Evolutionary conservation across 1,140 invertebrate genomes (phyloP), one percentile per base, ranked within the genome.

Genomic region (Drosophila micromelanica): DNA sequence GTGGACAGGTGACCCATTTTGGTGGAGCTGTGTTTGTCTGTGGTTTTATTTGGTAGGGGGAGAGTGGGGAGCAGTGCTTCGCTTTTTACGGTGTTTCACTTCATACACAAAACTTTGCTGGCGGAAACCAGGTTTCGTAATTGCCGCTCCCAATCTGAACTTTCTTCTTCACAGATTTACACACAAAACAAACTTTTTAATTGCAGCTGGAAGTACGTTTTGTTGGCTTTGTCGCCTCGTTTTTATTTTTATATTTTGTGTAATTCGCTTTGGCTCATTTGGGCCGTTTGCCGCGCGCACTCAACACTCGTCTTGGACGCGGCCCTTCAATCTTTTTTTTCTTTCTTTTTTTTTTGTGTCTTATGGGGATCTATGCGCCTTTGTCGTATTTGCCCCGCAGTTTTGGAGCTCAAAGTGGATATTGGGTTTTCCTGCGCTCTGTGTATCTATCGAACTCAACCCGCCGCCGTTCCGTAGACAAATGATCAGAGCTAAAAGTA

Each of bases 1-100:
- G 76, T 89, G 13, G 90, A 86, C 51, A 91, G 78, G 42, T 92
- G 91, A 78, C 91, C 91, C 91, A 92, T 92, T 92, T 85, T 78
- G 37, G 38, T 32, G n/a, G 9, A 6, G 17, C 20, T 55, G 17
- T 5, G 48, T 30, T 1, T 45, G 3, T 52, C 30, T 52, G 15
- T 35, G 15, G 27, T 3, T 40, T 32, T 30, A 30, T 2, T 23
- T 13, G 27, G 5, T 27, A 9, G 27, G 42, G 5, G 23, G 42
- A 3, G 23, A 32, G 0, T 51, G 23, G 23, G 27, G 43, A 32
- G 23, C 11, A 40, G 15, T 65, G n/a, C 32, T 67, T 27, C 46
- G 59, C 32, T 56, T 46, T 61, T 11, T 45, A 48, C 54, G 38
- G 27, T 23, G 35, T 55, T 43, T 49, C 51, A 71, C 63, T 65